A percentile compares a stretch with the other conserved stretches of the same genome.
Conservation (phyloP, 64 coral and sea anemone genomes). For the Cladopsammia gracilis region DNA sequence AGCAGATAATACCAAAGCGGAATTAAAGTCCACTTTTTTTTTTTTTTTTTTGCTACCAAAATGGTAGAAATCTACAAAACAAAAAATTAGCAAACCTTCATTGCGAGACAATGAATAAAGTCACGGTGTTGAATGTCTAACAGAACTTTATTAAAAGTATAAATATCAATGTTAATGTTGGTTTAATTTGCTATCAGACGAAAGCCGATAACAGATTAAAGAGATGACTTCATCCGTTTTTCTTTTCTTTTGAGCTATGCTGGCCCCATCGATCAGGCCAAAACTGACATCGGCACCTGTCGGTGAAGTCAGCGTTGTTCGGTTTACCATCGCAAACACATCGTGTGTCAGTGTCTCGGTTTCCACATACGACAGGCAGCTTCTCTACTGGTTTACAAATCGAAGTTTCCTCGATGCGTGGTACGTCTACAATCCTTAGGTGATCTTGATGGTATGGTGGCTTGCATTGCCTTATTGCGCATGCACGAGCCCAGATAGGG, state of each 20-base stretch:
- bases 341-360: conserved; percentile 80
- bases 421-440: conserved; percentile 87
- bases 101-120: too few relatives aligned
- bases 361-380: conserved; percentile 78
- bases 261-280: conserved; percentile 85
- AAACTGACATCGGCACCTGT: conserved; percentile 93
- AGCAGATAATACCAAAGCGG: too few relatives aligned
- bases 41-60: too few relatives aligned
- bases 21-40: too few relatives aligned
- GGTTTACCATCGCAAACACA: conserved; percentile 98
- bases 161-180: too few relatives aligned
- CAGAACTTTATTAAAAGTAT: too few relatives aligned
- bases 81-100: too few relatives aligned
- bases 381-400: conserved; percentile 82
- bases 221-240: not conserved
- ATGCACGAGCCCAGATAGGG: conserved; percentile 91
- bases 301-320: conserved; percentile 64
- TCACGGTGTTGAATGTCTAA: too few relatives aligned
- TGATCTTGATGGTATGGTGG: conserved; percentile 67
- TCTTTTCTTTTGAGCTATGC: not conserved
- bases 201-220: not conserved
- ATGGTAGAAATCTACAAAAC: too few relatives aligned
- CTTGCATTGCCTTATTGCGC: conserved; percentile 91
- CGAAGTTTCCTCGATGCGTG: conserved; percentile 78
- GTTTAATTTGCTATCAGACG: too few relatives aligned